Percentiles rank a stretch among this genome's conserved stretches.
These are phyloP conservation scores for Anadara kagoshimensis DNA, from an alignment of 1,140 invertebrate genomes.

Conservation along the genomic window DNA sequence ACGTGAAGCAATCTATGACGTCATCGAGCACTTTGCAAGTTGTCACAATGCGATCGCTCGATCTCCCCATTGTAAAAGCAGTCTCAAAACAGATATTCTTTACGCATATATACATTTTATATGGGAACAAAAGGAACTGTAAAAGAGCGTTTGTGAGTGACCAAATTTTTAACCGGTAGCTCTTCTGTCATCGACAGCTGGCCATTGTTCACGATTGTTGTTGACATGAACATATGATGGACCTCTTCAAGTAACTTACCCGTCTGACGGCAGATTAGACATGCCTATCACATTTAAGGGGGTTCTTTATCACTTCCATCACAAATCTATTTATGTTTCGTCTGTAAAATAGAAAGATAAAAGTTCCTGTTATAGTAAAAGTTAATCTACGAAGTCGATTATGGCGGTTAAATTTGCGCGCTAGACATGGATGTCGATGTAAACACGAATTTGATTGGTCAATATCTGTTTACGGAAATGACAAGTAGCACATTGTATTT, in stretches of 20 bases:
- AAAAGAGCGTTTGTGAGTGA: neutral
- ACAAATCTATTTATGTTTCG: neutral
- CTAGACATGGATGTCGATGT: neutral
- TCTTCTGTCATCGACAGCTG: neutral
- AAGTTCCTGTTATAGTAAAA: neutral
- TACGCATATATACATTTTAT: too few species aligned
- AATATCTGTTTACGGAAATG: neutral
- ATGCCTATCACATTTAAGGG: slow-evolving; percentile 8
- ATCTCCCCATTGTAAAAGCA: too few species aligned
- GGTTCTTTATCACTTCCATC: slow-evolving; percentile 26
- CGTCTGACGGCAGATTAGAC: slow-evolving; percentile 17
- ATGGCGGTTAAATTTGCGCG: slow-evolving; percentile 38
- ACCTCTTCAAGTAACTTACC: neutral
- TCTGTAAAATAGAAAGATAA: neutral
- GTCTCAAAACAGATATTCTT: too few species aligned
- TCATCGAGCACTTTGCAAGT: too few species aligned
- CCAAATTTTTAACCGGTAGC: neutral
- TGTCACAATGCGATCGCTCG: too few species aligned
- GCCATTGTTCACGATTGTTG: neutral
- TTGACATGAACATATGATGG: neutral
- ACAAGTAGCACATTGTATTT: too few species aligned
- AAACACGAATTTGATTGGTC: slow-evolving; percentile 18
- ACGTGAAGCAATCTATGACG: too few species aligned
- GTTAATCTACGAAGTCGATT: neutral
- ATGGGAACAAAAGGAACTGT: too few species aligned